Evolutionary conservation across 1,140 invertebrate species (phyloP).

Genomic region (Nixonia krombeini): DNA sequence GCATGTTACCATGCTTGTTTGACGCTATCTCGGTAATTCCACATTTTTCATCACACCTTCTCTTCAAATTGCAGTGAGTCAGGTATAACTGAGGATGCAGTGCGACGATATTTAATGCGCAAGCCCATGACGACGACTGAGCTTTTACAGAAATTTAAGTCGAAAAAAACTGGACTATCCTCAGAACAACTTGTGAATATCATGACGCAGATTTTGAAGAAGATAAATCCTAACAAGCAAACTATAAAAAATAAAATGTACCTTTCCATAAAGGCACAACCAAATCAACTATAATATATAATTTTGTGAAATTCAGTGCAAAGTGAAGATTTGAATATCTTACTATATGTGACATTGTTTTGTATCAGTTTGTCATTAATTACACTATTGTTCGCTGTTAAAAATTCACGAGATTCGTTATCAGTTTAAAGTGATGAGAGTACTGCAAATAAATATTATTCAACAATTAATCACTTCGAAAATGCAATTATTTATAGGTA

Average conservation of each 20-base stretch:
- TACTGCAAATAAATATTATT: neutral
- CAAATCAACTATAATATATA: conserved; percentile 31
- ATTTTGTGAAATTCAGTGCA: neutral
- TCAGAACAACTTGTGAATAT: conserved; percentile 91
- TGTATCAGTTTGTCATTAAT: neutral
- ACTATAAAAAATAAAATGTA: conserved; percentile 96
- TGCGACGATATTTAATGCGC: conserved; percentile 91
- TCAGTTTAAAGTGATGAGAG: neutral
- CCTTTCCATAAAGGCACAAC: conserved; percentile 83
- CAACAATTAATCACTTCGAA: neutral
- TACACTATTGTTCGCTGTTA: neutral
- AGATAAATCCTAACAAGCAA: conserved; percentile 93
- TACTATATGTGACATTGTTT: neutral
- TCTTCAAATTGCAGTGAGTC: conserved; percentile 77
- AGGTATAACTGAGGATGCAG: conserved; percentile 94
- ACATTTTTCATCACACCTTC: neutral
- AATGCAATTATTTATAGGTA: neutral
- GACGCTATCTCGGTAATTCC: too few species aligned
- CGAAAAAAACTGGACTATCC: conserved; percentile 91
- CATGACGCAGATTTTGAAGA: conserved; percentile 95
- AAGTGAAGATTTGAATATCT: neutral
- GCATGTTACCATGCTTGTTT: too few species aligned
- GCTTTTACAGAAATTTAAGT: conserved; percentile 94
- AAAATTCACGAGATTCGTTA: neutral
- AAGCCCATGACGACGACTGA: conserved; percentile 98